A percentile compares a stretch with the other conserved stretches of the same genome.
Conservation (phyloP, 1,140 invertebrate genomes). For the Papilio xuthus region DNA sequence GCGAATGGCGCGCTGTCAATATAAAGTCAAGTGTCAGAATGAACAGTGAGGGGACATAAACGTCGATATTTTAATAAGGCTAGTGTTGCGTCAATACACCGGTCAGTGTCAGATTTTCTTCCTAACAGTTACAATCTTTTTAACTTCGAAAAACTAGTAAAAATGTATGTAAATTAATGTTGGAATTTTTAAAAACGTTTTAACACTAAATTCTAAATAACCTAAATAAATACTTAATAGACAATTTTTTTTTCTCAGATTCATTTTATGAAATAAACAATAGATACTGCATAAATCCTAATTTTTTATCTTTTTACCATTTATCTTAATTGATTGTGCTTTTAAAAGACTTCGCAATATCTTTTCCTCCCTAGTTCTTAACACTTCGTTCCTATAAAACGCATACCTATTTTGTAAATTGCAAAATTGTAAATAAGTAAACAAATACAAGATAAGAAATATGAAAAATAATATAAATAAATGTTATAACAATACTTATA, state of each 20-base stretch:
- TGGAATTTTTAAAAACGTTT: not conserved
- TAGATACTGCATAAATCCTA: not conserved
- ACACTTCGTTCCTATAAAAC: not conserved
- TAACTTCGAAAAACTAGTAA: not conserved
- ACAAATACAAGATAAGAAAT: not conserved
- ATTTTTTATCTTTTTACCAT: not conserved
- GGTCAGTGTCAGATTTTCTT: too few relatives aligned
- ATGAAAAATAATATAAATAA: not conserved
- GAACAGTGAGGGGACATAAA: too few relatives aligned
- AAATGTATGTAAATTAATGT: not conserved
- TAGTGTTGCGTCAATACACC: too few relatives aligned
- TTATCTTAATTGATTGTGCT: not conserved
- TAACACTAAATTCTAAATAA: too few relatives aligned
- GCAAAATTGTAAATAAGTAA: not conserved
- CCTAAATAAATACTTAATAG: not conserved
- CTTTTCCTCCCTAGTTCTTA: not conserved
- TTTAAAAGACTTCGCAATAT: not conserved
- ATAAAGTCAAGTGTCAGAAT: too few relatives aligned
- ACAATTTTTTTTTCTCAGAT: not conserved
- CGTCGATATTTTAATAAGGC: too few relatives aligned
- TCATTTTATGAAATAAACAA: not conserved
- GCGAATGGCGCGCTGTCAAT: too few relatives aligned
- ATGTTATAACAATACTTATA: not conserved
- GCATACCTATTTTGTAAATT: not conserved
- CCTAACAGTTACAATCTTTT: too few relatives aligned